These are phyloP conservation scores for Matsumyia berberina DNA, from an alignment of 2,888 invertebrate genomes.

Conservation along the genomic window DNA sequence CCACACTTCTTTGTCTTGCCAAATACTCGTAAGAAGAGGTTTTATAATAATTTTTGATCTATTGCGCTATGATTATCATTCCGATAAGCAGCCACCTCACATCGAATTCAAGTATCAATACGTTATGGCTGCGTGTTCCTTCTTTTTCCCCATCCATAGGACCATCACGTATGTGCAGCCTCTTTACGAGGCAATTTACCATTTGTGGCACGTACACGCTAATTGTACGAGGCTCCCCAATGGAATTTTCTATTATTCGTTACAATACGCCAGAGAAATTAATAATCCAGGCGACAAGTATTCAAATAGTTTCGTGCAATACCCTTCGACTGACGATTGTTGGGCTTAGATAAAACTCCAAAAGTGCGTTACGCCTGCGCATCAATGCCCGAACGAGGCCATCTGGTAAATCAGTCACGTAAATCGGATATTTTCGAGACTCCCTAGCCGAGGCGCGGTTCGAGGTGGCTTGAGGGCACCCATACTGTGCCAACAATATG, in stretches of 20 bases:
- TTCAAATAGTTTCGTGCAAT: conserved; percentile 54
- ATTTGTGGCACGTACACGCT: conserved; percentile 67
- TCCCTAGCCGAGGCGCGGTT: conserved; percentile 61
- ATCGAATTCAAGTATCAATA: no score
- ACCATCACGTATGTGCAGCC: conserved; percentile 50
- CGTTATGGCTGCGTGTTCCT: no score
- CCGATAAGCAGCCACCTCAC: no score
- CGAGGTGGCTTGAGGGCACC: conserved; percentile 55
- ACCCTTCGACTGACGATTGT: conserved; percentile 55
- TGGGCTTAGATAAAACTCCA: conserved; percentile 34
- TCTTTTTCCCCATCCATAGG: conserved; percentile 23
- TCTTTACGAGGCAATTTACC: conserved; percentile 58
- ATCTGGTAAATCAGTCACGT: conserved; percentile 73
- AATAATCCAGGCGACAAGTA: conserved; percentile 48
- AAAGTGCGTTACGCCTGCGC: conserved; percentile 66
- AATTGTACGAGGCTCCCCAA: conserved; percentile 33
- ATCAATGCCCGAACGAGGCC: conserved; percentile 29
- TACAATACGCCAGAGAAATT: conserved; percentile 41
- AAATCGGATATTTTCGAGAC: conserved; percentile 70
- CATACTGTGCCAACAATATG: conserved; percentile 49
- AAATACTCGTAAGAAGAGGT: no score
- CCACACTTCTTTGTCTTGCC: no score
- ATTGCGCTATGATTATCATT: no score
- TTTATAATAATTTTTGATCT: no score
- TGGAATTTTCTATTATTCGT: conserved; percentile 48